These are phyloP conservation scores for Aramus guarauna DNA, from an alignment of 2,113 vertebrate species.

Conservation along the genomic window DNA sequence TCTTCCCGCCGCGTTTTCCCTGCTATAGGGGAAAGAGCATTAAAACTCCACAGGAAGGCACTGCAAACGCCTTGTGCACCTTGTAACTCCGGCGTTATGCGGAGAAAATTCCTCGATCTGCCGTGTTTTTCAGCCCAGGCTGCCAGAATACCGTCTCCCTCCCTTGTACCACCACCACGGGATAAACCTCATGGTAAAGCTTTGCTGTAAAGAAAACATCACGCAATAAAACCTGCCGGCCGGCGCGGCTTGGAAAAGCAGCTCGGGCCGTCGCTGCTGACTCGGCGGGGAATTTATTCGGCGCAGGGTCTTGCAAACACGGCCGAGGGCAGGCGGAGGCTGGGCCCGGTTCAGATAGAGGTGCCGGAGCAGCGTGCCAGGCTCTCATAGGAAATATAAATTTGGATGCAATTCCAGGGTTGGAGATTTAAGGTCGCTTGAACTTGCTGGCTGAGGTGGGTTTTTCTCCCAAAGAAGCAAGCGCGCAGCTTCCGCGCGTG, in stretches of 20 bases:
- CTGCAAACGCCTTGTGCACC: rapidly evolving
- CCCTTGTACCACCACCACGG: background rate
- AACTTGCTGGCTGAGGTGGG: background rate
- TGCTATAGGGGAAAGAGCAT: background rate
- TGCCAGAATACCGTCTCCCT: background rate
- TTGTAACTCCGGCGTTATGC: rapidly evolving
- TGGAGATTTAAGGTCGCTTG: background rate
- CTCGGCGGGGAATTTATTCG: background rate
- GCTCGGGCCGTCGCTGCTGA: background rate
- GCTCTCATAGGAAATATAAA: background rate
- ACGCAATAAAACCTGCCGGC: background rate
- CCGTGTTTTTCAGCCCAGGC: background rate
- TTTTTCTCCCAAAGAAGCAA: background rate
- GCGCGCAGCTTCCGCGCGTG: rapidly evolving
- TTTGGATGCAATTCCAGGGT: background rate
- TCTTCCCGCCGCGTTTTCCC: background rate
- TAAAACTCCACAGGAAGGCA: background rate
- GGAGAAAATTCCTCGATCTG: background rate
- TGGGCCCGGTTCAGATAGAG: background rate
- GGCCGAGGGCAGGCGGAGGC: background rate
- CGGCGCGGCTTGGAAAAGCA: background rate
- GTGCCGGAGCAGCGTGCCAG: background rate
- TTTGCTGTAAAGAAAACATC: background rate
- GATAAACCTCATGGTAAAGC: background rate
- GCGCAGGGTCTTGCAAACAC: background rate